Percentiles rank a stretch among this genome's conserved stretches.
phyloP scores from a whole-genome alignment of 2,797 vertebrate genomes.

The Gila robusta region DNA sequence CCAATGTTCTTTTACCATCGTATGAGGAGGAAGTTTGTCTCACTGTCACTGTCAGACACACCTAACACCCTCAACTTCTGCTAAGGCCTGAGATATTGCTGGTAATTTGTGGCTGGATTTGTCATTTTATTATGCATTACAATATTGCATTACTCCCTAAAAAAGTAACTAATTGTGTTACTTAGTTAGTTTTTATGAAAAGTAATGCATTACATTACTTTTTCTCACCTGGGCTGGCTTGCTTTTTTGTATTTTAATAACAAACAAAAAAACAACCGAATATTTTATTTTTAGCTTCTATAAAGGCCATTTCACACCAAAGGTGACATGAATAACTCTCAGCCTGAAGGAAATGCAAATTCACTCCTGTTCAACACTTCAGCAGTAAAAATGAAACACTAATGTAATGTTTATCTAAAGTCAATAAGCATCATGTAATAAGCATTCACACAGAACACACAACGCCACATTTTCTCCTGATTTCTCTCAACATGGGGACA shows the following conservation, averaged over 20 bases:
- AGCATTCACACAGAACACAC: neutral
- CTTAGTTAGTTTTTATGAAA: neutral
- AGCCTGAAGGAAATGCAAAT: neutral
- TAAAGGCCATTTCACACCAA: neutral
- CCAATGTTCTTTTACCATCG: constrained; percentile 72
- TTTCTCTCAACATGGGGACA: neutral
- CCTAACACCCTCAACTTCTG: constrained; percentile 68
- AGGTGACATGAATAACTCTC: neutral
- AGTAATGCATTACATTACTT: neutral
- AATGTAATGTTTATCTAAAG: neutral
- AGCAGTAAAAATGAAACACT: neutral
- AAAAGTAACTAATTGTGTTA: neutral
- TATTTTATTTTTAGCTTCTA: neutral
- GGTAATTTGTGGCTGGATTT: neutral
- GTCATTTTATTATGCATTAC: neutral
- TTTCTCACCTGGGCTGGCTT: neutral
- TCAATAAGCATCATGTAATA: neutral
- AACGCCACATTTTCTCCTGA: neutral
- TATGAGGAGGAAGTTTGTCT: constrained; percentile 79
- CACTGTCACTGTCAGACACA: constrained; percentile 72
- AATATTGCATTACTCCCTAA: neutral
- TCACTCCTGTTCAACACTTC: neutral
- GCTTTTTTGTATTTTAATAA: neutral
- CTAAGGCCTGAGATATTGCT: constrained; percentile 35
- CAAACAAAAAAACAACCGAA: neutral